phyloP scores from a whole-genome alignment of 2,113 vertebrate species.

The Coptodon bakossiorum region DNA sequence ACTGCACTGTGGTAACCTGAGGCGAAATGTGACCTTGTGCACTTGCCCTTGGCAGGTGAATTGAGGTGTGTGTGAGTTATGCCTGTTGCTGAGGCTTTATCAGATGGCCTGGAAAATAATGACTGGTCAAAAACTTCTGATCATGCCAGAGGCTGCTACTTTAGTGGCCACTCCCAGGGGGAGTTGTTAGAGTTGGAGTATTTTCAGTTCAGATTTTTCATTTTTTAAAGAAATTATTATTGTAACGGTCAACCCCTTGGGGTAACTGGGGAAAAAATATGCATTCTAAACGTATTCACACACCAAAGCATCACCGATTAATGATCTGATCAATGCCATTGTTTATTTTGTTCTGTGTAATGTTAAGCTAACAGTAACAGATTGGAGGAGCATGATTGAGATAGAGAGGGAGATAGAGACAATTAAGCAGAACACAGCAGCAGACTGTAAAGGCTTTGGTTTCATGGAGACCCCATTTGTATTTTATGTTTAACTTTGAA shows the following conservation, averaged over 20 bases:
- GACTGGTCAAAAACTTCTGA: slow-evolving; percentile 14
- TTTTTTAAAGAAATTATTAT: neutral
- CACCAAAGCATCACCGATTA: neutral
- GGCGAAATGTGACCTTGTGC: slow-evolving; percentile 43
- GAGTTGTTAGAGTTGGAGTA: neutral
- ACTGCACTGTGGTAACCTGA: slow-evolving; percentile 32
- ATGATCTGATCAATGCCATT: slow-evolving; percentile 10
- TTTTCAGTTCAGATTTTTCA: neutral
- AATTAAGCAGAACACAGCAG: slow-evolving; percentile 40
- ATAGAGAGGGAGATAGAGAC: slow-evolving; percentile 22
- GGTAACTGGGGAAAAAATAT: neutral
- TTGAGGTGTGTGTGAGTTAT: slow-evolving; percentile 19
- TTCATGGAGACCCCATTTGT: slow-evolving; percentile 57
- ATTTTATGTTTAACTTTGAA: slow-evolving; percentile 54
- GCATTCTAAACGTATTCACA: neutral
- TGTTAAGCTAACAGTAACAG: neutral
- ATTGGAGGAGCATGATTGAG: slow-evolving; percentile 16
- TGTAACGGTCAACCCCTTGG: neutral
- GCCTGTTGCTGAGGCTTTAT: slow-evolving; percentile 12
- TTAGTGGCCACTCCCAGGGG: slow-evolving; percentile 11
- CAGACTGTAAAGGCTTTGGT: slow-evolving; percentile 44
- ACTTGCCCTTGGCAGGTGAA: slow-evolving; percentile 30
- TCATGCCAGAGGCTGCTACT: slow-evolving; percentile 6
- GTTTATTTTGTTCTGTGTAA: slow-evolving; percentile 6
- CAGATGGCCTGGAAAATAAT: slow-evolving; percentile 24